Base-by-base conservation (phyloP, 30 jellyfish, hydroid and myxozoan species). In the Aurelia sp. region DNA sequence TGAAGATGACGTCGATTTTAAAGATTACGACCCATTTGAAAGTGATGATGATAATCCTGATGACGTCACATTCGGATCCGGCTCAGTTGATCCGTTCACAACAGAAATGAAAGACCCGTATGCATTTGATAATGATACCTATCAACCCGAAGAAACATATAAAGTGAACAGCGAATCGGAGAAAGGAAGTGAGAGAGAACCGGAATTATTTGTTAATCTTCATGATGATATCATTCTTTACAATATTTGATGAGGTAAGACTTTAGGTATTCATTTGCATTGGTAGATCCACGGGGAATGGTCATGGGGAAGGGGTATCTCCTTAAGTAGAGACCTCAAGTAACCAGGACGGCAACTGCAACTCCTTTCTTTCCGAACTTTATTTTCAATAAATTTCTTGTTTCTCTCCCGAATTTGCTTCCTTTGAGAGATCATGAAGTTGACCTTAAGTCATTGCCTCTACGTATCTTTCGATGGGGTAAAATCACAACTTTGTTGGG, bases 1-100 rank as follows among this genome's bases (percentile, higher is more conserved):
- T 47, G 76, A 13, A 0, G 68, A 67, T 50, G 84, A 67, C 57
- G 79, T 48, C 38, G 92, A 83, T 47, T 59, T 69, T 61, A 71
- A 83, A 44, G 80, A 70, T 27, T 72, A 57, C 48, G 93, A 84
- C 63, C 87, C 88, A 13, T 72, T 72, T 35, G 91, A 68, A 63
- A 76, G 69, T 13, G 93, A 84, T 53, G 82, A 72, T 18, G 85
- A 73, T 17, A 76, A 59, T 13, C 88, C 63, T 35, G 82, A 72
- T 35, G 85, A 73, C 35, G 33, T 59, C 58, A 57, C 67, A 10
- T 74, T 58, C 27, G 13, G 72, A 13, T 18, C 66, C 18, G 52
- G 24, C 13, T 65, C 40, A 16, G 35, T 19, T 0, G 92, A 82
- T 66, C 79, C 71, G 68, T 77, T 27, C 76, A 68, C 81, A 15